A percentile compares a stretch with the other conserved stretches of the same genome.
phyloP scores from a whole-genome alignment of 2,888 invertebrate genomes.

The Amphipyra tragopoginis region DNA sequence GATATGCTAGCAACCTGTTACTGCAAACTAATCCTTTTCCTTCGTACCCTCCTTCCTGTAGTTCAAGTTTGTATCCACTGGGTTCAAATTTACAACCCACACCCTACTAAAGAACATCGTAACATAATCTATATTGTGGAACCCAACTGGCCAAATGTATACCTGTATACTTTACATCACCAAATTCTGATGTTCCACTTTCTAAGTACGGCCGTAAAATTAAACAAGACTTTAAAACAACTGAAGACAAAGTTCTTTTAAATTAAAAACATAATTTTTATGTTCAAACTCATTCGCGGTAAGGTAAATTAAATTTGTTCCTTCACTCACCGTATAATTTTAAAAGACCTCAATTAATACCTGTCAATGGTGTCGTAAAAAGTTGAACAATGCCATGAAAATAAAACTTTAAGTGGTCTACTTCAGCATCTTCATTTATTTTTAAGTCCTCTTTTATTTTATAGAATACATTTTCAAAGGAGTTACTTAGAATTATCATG shows the following conservation, averaged over 20 bases:
- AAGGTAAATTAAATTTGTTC: constrained; percentile 27
- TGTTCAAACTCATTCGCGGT: constrained; percentile 1
- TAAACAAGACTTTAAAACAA: constrained; percentile 8
- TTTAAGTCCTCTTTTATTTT: constrained; percentile 16
- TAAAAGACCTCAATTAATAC: constrained; percentile 35
- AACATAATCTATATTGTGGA: constrained; percentile 14
- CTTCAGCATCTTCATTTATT: constrained; percentile 13
- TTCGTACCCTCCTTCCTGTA: constrained; percentile 27
- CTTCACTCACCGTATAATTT: constrained; percentile 27
- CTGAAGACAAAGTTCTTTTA: neutral
- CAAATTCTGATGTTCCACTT: constrained; percentile 3
- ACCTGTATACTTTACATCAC: constrained; percentile 5
- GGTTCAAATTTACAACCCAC: constrained; percentile 39
- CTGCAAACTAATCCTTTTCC: constrained; percentile 34
- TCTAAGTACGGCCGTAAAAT: neutral
- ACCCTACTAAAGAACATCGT: constrained; percentile 46
- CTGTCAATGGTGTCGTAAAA: constrained; percentile 40
- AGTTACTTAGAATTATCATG: neutral
- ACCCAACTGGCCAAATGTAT: constrained; percentile 8
- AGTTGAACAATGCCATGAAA: constrained; percentile 24
- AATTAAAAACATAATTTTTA: constrained; percentile 4
- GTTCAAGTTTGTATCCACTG: constrained; percentile 32
- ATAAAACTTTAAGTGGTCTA: constrained; percentile 21
- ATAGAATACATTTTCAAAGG: constrained; percentile 6
- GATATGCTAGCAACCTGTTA: constrained; percentile 36